Evolutionary conservation across 2,113 vertebrate genomes (phyloP).

Genomic region (Pao palembangensis): DNA sequence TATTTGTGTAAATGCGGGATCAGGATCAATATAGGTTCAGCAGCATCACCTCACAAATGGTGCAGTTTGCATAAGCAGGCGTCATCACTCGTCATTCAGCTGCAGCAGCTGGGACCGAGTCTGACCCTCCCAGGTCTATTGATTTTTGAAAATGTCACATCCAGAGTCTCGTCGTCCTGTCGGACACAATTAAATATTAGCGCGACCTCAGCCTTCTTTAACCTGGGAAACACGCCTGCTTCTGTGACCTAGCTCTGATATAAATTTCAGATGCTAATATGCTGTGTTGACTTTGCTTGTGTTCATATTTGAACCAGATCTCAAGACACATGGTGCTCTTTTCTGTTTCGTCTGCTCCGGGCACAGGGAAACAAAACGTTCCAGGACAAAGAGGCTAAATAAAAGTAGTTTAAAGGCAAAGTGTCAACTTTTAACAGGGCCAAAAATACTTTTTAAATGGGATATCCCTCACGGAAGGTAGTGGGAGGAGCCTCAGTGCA

Average conservation of each 20-base stretch:
- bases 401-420: background rate
- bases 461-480: background rate
- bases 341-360: slow-evolving; percentile 6
- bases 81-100: slow-evolving; percentile 24
- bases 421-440: background rate
- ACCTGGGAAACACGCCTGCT: slow-evolving; percentile 28
- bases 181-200: slow-evolving; percentile 52
- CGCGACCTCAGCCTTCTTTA: slow-evolving; percentile 37
- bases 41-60: slow-evolving; percentile 5
- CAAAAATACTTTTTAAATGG: background rate
- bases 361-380: background rate
- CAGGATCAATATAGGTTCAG: slow-evolving; percentile 3
- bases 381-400: background rate
- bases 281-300: slow-evolving; percentile 32
- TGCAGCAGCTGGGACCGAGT: slow-evolving; percentile 28
- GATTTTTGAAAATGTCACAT: slow-evolving; percentile 67
- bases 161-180: slow-evolving; percentile 30
- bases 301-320: slow-evolving; percentile 33
- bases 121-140: slow-evolving; percentile 39
- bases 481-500: too few species aligned
- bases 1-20: background rate
- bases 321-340: slow-evolving; percentile 25
- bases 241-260: slow-evolving; percentile 33
- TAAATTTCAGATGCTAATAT: slow-evolving; percentile 38
- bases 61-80: slow-evolving; percentile 32